Percentiles rank a stretch among this genome's conserved stretches.
Conservation (phyloP, 2,888 invertebrate species). For the Lingula anatina region DNA sequence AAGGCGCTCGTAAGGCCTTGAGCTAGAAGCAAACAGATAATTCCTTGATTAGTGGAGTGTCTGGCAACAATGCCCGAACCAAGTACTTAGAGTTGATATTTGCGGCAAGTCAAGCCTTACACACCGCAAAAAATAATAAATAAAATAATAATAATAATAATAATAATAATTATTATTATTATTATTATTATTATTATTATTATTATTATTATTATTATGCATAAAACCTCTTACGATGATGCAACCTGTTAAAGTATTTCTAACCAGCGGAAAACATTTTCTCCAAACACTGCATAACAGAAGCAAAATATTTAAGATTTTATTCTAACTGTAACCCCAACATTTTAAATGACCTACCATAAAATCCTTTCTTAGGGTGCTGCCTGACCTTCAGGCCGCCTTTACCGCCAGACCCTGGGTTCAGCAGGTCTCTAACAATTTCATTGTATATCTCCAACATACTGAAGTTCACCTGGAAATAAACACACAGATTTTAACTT, state of each 20-base stretch:
- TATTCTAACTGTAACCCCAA: too few relatives aligned
- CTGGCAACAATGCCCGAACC: too few relatives aligned
- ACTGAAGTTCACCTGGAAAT: slow-evolving; percentile 55
- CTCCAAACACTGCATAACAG: too few relatives aligned
- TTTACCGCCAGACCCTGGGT: slow-evolving; percentile 40
- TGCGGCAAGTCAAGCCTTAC: too few relatives aligned
- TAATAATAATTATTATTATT: background rate
- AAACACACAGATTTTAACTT: too few relatives aligned
- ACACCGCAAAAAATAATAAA: background rate
- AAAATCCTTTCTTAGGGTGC: slow-evolving; percentile 59
- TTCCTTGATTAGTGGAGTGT: too few relatives aligned
- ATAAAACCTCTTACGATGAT: too few relatives aligned
- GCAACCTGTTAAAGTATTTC: too few relatives aligned
- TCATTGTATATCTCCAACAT: slow-evolving; percentile 63
- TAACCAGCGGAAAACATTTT: too few relatives aligned
- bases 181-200: background rate
- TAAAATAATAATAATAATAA: background rate
- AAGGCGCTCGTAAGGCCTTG: slow-evolving; percentile 54
- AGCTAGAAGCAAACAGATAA: slow-evolving; percentile 41
- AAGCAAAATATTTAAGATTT: too few relatives aligned
- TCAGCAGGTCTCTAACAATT: slow-evolving; percentile 56
- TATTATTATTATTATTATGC: too few relatives aligned
- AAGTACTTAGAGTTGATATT: too few relatives aligned
- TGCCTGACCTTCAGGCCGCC: slow-evolving; percentile 57
- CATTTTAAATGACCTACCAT: slow-evolving; percentile 56